Evolutionary conservation across 1,140 invertebrate genomes (phyloP).

Genomic region (Coptotermes formosanus): DNA sequence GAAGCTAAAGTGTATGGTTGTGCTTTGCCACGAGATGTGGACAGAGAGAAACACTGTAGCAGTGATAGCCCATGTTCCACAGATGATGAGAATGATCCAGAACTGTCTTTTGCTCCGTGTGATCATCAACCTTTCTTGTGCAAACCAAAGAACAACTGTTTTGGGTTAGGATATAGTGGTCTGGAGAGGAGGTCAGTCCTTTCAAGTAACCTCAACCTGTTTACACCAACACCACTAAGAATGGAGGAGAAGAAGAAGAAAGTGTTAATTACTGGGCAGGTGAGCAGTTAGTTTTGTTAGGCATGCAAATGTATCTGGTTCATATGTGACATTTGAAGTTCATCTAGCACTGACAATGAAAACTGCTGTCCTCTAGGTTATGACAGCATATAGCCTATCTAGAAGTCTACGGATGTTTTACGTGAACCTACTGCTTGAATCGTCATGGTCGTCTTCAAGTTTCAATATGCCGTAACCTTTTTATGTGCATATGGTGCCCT

Average conservation of each 20-base stretch:
- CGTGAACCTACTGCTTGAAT: too few species aligned
- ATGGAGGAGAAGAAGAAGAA: slow-evolving; percentile 60
- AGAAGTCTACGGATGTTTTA: too few species aligned
- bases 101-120: slow-evolving; percentile 77
- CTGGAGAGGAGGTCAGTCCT: slow-evolving; percentile 62
- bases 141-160: slow-evolving; percentile 74
- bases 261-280: slow-evolving; percentile 77
- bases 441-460: too few species aligned
- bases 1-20: slow-evolving; percentile 68
- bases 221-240: slow-evolving; percentile 41
- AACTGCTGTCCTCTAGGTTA: too few species aligned
- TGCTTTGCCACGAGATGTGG: slow-evolving; percentile 53
- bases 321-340: too few species aligned
- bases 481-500: too few species aligned
- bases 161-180: slow-evolving; percentile 88
- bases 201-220: slow-evolving; percentile 49
- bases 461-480: too few species aligned
- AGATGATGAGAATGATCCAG: slow-evolving; percentile 38
- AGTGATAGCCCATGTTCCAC: slow-evolving; percentile 39
- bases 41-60: slow-evolving; percentile 35
- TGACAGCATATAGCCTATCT: too few species aligned
- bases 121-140: slow-evolving; percentile 72
- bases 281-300: slow-evolving; percentile 36
- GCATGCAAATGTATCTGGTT: too few species aligned
- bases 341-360: too few species aligned